These are phyloP conservation scores for Agrenia bidenticulata DNA, from an alignment of 2,888 invertebrate species.

Conservation along the genomic window DNA sequence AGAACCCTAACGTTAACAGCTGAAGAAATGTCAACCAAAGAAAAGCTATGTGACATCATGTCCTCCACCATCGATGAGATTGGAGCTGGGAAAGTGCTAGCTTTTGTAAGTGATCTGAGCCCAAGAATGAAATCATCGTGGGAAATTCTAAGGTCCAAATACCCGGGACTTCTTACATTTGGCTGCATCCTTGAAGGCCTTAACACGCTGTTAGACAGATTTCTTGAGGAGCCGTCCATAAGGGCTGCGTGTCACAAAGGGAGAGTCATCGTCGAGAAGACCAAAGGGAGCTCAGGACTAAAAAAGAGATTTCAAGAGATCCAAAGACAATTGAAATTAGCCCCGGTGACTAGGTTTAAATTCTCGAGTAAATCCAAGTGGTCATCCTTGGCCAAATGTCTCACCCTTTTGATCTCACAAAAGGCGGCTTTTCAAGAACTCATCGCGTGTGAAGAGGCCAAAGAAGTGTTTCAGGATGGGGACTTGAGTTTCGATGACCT, in stretches of 20 bases:
- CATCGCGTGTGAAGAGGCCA: background rate
- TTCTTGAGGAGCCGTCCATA: conserved; percentile 28
- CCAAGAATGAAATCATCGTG: conserved; percentile 28
- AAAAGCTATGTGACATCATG: background rate
- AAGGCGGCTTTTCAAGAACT: background rate
- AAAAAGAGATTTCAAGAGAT: conserved; percentile 16
- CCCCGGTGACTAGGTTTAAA: background rate
- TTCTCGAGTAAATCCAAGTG: conserved; percentile 3
- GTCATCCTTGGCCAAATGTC: background rate
- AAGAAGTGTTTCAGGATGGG: conserved; percentile 2
- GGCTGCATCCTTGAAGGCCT: conserved; percentile 37
- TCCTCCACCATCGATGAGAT: background rate
- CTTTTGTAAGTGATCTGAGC: conserved; percentile 35
- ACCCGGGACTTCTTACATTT: conserved; percentile 35
- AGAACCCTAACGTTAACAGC: background rate
- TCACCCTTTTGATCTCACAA: background rate
- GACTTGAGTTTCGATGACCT: background rate
- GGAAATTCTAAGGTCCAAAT: conserved; percentile 36
- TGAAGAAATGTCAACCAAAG: background rate
- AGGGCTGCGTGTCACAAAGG: conserved; percentile 6
- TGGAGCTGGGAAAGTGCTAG: conserved; percentile 35
- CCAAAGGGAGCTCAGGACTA: background rate
- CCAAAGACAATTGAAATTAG: conserved; percentile 6
- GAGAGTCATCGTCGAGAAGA: conserved; percentile 22
- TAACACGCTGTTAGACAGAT: conserved; percentile 28